Percentiles rank a stretch among this genome's conserved stretches.
Evolutionary conservation across 2,797 vertebrate species (phyloP).

Genomic region (Erpetoichthys calabaricus): DNA sequence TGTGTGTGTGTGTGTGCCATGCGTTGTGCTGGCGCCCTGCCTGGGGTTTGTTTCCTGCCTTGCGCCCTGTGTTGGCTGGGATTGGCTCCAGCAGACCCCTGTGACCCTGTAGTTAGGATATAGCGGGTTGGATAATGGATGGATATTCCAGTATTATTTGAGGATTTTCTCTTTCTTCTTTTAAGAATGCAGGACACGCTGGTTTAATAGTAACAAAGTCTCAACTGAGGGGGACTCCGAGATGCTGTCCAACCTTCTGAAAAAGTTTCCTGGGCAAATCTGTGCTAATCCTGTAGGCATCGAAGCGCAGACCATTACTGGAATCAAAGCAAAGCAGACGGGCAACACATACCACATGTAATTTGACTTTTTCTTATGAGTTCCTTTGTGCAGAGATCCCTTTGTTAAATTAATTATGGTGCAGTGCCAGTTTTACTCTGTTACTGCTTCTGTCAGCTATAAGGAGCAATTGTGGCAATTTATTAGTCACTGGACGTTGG

Average conservation of each 20-base stretch:
- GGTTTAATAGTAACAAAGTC: slow-evolving; percentile 24
- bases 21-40: too few species aligned
- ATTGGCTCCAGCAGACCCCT: too few species aligned
- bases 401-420: not conserved
- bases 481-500: too few species aligned
- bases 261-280: slow-evolving; percentile 13
- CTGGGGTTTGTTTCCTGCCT: too few species aligned
- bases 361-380: not conserved
- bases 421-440: not conserved
- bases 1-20: too few species aligned
- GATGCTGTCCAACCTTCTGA: slow-evolving; percentile 19
- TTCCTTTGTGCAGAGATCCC: not conserved
- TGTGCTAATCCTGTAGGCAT: slow-evolving; percentile 21
- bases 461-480: too few species aligned
- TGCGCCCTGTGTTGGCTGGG: too few species aligned
- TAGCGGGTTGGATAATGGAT: too few species aligned
- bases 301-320: slow-evolving; percentile 23
- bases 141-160: too few species aligned
- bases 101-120: too few species aligned
- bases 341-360: slow-evolving; percentile 26
- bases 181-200: slow-evolving; percentile 24
- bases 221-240: slow-evolving; percentile 17
- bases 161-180: not conserved
- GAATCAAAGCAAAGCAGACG: slow-evolving; percentile 17
- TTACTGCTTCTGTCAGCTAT: not conserved